Evolutionary conservation across 2,797 vertebrate species (phyloP), one percentile per base, ranked within the genome.

Genomic region (Brachyalestes nurse): DNA sequence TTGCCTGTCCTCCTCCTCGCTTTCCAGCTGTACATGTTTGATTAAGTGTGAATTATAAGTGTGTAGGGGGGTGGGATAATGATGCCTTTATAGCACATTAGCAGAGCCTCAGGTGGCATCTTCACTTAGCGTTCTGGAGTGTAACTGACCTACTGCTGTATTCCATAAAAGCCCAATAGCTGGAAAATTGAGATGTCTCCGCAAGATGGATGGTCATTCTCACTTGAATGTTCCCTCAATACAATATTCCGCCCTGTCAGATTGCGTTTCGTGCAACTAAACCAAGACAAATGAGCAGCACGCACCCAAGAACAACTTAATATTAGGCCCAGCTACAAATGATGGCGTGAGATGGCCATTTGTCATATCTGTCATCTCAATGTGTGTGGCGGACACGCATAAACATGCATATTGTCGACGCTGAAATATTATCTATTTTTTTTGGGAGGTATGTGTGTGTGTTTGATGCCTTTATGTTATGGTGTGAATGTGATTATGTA

Each of bases 181-280:
- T 77, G 75, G 61, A 51, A 74, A 84, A 86, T 84, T 70, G 83
- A 86, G 78, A 76, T 13, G 81, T 77, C 78, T 64, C 72, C 40
- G 51, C 38, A 80, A 84, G 85, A 86, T 38, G 72, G 53, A 86
- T 84, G 75, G 72, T 67, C 78, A 45, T 75, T 58, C 78, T 73
- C 60, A 69, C 75, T 64, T 17, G 23, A 55, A 19, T 62, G 62
- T 70, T 62, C 13, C 75, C 72, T 77, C 62, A 17, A 79, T 60
- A 75, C 78, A 86, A 86, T 86, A 86, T 84, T 84, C 83, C 66
- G 23, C 55, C 81, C 85, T 84, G 83, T 84, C 85, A 84, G n/a
- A 70, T 57, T 23, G 67, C 65, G 75, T 81, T 83, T 67, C 57
- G 34, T 19, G 69, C 62, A 42, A 42, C 83, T 81, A 84, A 86